A percentile compares a stretch with the other conserved stretches of the same genome.
Evolutionary conservation across 2,888 invertebrate species (phyloP).

Genomic region (Dryadula phaetusa): DNA sequence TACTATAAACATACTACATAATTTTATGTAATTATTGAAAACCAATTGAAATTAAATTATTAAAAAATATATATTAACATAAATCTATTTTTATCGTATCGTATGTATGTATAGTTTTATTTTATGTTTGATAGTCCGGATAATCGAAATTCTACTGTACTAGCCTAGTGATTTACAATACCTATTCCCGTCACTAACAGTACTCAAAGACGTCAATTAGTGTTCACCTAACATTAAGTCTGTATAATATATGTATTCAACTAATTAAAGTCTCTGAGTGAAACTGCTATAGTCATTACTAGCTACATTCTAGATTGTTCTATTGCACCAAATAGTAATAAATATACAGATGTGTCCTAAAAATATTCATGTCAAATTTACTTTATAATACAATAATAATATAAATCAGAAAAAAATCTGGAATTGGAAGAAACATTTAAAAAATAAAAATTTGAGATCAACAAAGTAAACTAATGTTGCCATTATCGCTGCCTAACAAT

Average conservation of each 20-base stretch:
- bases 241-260: background rate
- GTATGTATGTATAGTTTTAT: too few relatives aligned
- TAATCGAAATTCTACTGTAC: too few relatives aligned
- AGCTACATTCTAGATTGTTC: conserved; percentile 5
- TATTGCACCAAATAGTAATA: conserved; percentile 3
- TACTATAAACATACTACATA: too few relatives aligned
- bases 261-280: background rate
- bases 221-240: background rate
- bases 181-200: background rate
- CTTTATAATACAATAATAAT: background rate
- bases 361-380: background rate
- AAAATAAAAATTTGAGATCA: conserved; percentile 62
- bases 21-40: too few relatives aligned
- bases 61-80: too few relatives aligned
- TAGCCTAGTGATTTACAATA: background rate
- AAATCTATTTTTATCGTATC: too few relatives aligned
- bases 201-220: conserved; percentile 7
- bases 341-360: background rate
- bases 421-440: background rate
- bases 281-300: background rate
- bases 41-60: too few relatives aligned
- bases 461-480: conserved; percentile 92
- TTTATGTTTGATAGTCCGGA: too few relatives aligned
- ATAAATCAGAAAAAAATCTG: background rate
- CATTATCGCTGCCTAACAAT: conserved; percentile 96